phyloP scores from a whole-genome alignment of 2,113 vertebrate species.

The Caranx melampygus region DNA sequence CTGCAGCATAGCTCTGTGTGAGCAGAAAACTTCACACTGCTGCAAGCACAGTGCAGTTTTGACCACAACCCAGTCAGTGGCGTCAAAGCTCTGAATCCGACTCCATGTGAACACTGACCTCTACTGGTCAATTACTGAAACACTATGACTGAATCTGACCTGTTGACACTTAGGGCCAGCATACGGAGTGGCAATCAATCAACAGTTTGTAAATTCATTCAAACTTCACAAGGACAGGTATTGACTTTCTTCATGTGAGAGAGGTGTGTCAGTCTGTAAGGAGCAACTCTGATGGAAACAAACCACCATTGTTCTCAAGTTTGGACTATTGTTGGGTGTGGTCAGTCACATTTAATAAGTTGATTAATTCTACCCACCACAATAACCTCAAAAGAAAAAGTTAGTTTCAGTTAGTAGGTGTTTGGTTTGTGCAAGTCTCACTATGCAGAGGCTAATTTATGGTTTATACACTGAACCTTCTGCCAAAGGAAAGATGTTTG shows the following conservation, averaged over 20 bases:
- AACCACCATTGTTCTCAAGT: neutral
- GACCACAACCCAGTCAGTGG: constrained; percentile 29
- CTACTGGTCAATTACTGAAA: constrained; percentile 53
- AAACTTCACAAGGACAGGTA: neutral
- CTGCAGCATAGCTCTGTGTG: constrained; percentile 57
- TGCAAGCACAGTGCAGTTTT: constrained; percentile 46
- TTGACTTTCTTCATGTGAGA: neutral
- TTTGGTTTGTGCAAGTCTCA: no score
- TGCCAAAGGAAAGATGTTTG: no score
- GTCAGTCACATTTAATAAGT: no score
- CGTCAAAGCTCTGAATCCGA: neutral
- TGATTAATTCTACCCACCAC: no score
- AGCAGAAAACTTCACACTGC: constrained; percentile 57
- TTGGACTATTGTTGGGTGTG: neutral
- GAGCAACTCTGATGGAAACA: constrained; percentile 3
- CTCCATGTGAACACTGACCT: constrained; percentile 43
- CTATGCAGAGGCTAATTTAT: no score
- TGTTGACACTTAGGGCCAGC: neutral
- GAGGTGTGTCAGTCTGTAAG: neutral
- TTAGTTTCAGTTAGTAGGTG: no score
- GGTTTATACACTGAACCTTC: no score
- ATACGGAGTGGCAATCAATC: neutral
- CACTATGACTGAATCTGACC: neutral
- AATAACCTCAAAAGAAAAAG: no score
- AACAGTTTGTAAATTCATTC: no score